A percentile compares a stretch with the other conserved stretches of the same genome.
These are phyloP conservation scores for Astyanax mexicanus DNA, from an alignment of 2,797 vertebrate genomes.

Conservation along the genomic window DNA sequence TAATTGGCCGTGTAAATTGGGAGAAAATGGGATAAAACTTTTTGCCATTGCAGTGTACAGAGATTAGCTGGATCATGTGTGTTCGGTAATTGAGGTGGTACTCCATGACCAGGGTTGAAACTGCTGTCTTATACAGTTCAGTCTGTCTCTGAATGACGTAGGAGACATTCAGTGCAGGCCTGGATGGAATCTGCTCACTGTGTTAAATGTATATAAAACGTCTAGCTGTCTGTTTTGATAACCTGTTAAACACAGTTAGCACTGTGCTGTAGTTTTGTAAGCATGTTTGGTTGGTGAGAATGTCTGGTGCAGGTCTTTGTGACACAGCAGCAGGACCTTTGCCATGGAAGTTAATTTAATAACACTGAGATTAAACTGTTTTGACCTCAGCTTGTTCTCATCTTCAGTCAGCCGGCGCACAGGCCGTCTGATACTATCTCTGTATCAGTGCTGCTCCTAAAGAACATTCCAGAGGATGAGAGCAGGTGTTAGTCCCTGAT, in stretches of 20 bases:
- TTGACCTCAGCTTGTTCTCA: not conserved
- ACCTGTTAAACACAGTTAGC: no score
- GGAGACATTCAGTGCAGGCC: not conserved
- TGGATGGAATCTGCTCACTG: not conserved
- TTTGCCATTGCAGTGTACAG: no score
- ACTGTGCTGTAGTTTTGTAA: no score
- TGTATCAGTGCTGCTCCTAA: not conserved
- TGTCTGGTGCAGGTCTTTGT: not conserved
- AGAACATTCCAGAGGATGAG: not conserved
- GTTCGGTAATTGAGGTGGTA: no score
- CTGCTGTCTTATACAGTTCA: not conserved
- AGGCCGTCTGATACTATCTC: not conserved
- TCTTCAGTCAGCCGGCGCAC: not conserved
- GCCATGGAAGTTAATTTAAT: conserved; percentile 5
- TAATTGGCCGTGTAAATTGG: no score
- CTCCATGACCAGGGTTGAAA: no score
- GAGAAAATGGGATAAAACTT: no score
- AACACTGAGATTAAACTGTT: not conserved
- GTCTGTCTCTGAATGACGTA: not conserved
- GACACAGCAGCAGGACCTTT: not conserved
- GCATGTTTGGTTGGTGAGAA: not conserved
- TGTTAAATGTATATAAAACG: not conserved
- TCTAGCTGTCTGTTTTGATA: not conserved
- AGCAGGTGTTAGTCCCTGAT: conserved; percentile 1
- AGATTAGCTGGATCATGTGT: no score